Evolutionary conservation across 1,140 invertebrate species (phyloP).

Genomic region (Thalassaphorura encarpata): DNA sequence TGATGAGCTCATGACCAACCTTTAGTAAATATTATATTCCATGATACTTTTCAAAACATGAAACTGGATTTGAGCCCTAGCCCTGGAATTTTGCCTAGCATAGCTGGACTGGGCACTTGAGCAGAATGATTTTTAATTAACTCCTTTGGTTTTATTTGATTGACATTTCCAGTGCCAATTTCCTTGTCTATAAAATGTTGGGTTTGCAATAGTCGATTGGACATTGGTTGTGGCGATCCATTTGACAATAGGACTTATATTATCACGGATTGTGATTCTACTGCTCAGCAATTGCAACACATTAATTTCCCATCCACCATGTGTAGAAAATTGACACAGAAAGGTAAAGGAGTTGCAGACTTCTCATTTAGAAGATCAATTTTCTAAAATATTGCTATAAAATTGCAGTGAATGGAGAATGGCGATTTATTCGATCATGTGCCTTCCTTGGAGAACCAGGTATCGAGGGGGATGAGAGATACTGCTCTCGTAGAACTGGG

Average conservation of each 20-base stretch:
- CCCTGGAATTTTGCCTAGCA: too few species aligned
- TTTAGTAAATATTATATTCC: neutral
- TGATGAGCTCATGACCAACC: too few species aligned
- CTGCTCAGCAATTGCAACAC: constrained; percentile 37
- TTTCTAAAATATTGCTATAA: neutral
- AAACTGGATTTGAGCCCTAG: too few species aligned
- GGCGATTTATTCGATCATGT: constrained; percentile 80
- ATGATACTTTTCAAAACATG: neutral
- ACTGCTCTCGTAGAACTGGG: constrained; percentile 78
- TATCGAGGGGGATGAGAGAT: constrained; percentile 77
- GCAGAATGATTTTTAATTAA: neutral
- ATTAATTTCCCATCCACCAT: constrained; percentile 63
- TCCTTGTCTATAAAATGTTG: constrained; percentile 72
- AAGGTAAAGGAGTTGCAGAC: constrained; percentile 49
- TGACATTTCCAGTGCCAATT: constrained; percentile 1
- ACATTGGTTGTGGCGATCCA: constrained; percentile 83
- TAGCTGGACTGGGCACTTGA: too few species aligned
- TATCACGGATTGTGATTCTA: constrained; percentile 70
- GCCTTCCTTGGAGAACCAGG: constrained; percentile 82
- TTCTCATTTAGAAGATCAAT: neutral
- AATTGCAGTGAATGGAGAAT: constrained; percentile 68
- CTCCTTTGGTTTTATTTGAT: too few species aligned
- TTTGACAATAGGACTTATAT: constrained; percentile 83
- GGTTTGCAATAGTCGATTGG: constrained; percentile 75
- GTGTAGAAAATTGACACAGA: constrained; percentile 87